A percentile compares a stretch with the other conserved stretches of the same genome.
Conservation (phyloP, 2,888 invertebrate species). For the Clistopyga incitator region DNA sequence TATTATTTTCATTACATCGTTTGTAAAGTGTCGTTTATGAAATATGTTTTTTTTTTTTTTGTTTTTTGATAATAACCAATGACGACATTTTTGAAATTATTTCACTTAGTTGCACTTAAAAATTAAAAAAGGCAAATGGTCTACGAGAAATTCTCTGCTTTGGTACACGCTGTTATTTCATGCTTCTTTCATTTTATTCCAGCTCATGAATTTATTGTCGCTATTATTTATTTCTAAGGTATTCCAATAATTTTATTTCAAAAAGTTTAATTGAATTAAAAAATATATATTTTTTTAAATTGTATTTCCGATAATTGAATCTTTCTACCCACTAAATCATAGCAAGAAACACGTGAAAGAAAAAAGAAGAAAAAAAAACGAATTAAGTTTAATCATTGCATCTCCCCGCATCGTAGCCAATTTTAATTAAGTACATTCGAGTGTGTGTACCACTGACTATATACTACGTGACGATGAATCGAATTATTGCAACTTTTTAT, state of each 20-base stretch:
- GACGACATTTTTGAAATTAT: no score
- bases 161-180: slow-evolving; percentile 1
- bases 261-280: no score
- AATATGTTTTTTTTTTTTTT: not conserved
- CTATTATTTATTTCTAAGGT: not conserved
- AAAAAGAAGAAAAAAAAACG: not conserved
- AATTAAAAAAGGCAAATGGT: slow-evolving; percentile 14
- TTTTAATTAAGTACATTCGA: slow-evolving; percentile 2
- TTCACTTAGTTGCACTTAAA: not conserved
- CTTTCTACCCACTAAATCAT: no score
- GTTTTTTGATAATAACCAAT: no score
- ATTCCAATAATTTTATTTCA: no score
- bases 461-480: slow-evolving; percentile 45
- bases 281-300: no score
- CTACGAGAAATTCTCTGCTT: slow-evolving; percentile 26
- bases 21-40: not conserved
- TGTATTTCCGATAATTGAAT: no score
- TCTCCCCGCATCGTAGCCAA: not conserved
- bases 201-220: not conserved
- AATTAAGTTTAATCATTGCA: not conserved
- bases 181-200: slow-evolving; percentile 8
- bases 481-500: slow-evolving; percentile 32
- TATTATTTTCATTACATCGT: not conserved
- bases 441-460: not conserved
- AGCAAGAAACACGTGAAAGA: not conserved